Base-by-base conservation (phyloP, 2,797 vertebrate genomes). In the Petrocephalus sullivani region DNA sequence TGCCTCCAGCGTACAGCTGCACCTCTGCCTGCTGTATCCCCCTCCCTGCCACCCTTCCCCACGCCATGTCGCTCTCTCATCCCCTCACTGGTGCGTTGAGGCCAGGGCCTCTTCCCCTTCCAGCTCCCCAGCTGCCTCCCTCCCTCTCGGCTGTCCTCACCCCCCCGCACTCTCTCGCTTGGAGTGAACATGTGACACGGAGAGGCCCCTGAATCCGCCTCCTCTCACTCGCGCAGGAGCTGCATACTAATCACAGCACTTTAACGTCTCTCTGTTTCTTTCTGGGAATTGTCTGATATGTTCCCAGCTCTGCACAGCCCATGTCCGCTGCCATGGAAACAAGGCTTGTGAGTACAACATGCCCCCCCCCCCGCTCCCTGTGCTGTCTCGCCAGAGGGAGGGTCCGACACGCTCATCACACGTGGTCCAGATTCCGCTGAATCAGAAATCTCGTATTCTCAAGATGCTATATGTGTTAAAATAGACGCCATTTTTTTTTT, bases 181-280 rank as follows among this genome's bases (percentile, higher is more conserved):
- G 14, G 57, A 86, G 56, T 60, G 85, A 60, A 56, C 51, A 2
- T 49, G 78, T 82, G 78, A 85, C 53, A 49, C 23, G 3, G 51
- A 54, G 53, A 54, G 83, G 3, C 58, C 54, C 19, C 64, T 75
- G 46, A 21, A 19, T 53, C 64, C 23, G 16, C 85, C n/a, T 28
- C 58, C 57, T 83, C 87, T 88, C 71, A 53, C 85, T 57, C 87
- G 90, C 91, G 89, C 93, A 91, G 93, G 95, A 86, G 92, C 91
- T 93, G 97, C 95, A 97, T 98, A 96, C 96, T 97, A 98, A 97
- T 96, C 95, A 92, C 93, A 94, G 93, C 92, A 93, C 93, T 95
- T 95, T 96, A 97, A 97, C 96, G 96, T 97, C 96, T 97, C 97
- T 96, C 95, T 41, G 37, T 41, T 93, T 94, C 93, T 94, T 92